A percentile compares a stretch with the other conserved stretches of the same genome.
These are phyloP conservation scores for Ptychodera flava DNA, from an alignment of 35 echinoderm and acorn worm species.

Conservation along the genomic window DNA sequence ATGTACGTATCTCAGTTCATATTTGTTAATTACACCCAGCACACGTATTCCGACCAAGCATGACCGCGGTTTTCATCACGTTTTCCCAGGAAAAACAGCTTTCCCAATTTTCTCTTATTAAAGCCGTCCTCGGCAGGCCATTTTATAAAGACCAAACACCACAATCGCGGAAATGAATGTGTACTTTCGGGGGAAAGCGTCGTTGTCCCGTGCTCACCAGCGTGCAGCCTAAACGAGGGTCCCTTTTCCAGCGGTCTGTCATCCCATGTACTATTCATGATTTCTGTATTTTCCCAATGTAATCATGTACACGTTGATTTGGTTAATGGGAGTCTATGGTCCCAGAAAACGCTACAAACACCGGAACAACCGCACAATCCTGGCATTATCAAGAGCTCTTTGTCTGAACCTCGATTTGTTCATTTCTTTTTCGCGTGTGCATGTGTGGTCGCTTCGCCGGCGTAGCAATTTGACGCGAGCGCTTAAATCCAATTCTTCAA, in stretches of 20 bases:
- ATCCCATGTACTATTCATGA: background rate
- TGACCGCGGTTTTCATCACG: background rate
- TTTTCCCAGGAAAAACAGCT: background rate
- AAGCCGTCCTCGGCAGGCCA: background rate
- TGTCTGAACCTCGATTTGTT: no score
- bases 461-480: no score
- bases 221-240: background rate
- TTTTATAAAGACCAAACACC: background rate
- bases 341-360: background rate
- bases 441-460: no score
- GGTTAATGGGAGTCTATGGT: background rate
- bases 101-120: background rate
- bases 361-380: background rate
- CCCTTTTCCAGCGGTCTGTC: background rate
- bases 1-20: background rate
- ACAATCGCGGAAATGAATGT: background rate
- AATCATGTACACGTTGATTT: background rate
- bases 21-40: background rate
- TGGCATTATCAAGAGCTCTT: background rate
- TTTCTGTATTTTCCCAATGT: background rate
- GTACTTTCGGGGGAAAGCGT: background rate
- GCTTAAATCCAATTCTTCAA: no score
- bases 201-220: background rate
- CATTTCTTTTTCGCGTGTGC: no score
- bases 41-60: background rate